Evolutionary conservation across 2,888 invertebrate species (phyloP), one percentile per base, ranked within the genome.

Genomic region (Oscheius sp.): DNA sequence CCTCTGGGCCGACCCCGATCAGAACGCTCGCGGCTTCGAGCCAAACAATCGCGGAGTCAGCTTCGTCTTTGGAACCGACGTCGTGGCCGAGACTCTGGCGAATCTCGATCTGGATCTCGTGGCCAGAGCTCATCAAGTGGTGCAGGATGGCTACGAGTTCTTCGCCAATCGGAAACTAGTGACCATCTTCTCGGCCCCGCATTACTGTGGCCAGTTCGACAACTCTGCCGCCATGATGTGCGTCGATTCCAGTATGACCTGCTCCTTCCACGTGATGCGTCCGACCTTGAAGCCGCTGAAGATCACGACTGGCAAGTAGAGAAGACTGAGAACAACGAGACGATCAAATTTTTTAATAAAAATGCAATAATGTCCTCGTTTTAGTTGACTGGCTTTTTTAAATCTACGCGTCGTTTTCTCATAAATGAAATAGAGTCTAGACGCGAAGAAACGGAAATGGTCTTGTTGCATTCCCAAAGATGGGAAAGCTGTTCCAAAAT

Each of bases 81-180:
- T 68, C 35, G 50, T 65, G 11, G 1, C 29, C 10, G 35, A 65
- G 3, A 50, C 21, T 11, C 48, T 65, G 21, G 33, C 21, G 10
- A 29, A 50, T 13, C 65, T 48, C 35, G 50, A 65, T 7, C 33
- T 65, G 33, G 65, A 65, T 42, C 51, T 65, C 32, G 65, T 65
- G 11, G 65, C 35, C 35, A 47, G 65, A 42, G 65, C 65, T n/a
- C 65, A 65, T 47, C 65, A 65, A 90, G 91, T 91, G 53, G 92
- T 92, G 10, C 91, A 92, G 86, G 92, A 92, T 88, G 92, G 92
- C 29, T 92, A 92, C 87, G 91, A 92, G 86, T 92, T 92, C 86
- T 92, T 92, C 85, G 84, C 84, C 10, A 80, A 84, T 57, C 81
- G 82, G 47, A 83, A 82, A 70, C 73, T 86, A 51, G 81, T 81